A percentile compares a stretch with the other conserved stretches of the same genome.
Evolutionary conservation across 2,888 invertebrate genomes (phyloP).

Genomic region (Conus canariensis): DNA sequence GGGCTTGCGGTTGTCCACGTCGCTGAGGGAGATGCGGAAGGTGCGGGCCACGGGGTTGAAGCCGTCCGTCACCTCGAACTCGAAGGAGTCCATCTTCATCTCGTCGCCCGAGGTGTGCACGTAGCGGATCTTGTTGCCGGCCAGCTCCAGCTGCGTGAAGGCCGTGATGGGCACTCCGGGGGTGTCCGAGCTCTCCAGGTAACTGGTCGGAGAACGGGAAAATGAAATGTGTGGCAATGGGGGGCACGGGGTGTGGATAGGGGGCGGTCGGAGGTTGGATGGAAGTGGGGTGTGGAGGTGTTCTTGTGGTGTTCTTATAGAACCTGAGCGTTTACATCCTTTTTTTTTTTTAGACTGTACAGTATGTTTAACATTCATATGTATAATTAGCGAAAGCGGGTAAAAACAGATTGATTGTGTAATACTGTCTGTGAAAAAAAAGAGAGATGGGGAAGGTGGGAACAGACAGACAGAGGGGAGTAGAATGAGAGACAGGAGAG

Average conservation of each 20-base stretch:
- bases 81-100: slow-evolving; percentile 77
- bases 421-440: too few species aligned
- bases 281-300: not conserved
- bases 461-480: too few species aligned
- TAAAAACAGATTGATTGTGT: too few species aligned
- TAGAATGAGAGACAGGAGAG: too few species aligned
- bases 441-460: too few species aligned
- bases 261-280: not conserved
- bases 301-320: not conserved
- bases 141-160: slow-evolving; percentile 77
- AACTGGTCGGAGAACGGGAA: slow-evolving; percentile 34
- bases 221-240: not conserved
- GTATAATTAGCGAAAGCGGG: too few species aligned
- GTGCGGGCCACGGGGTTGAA: slow-evolving; percentile 74
- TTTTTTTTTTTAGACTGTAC: too few species aligned
- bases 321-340: too few species aligned
- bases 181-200: slow-evolving; percentile 72
- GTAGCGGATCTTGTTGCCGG: slow-evolving; percentile 76
- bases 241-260: not conserved
- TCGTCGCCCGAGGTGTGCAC: slow-evolving; percentile 75
- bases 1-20: slow-evolving; percentile 78
- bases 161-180: slow-evolving; percentile 71
- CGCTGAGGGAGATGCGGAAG: slow-evolving; percentile 76
- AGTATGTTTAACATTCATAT: too few species aligned
- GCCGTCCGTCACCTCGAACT: slow-evolving; percentile 78